Percentiles rank a stretch among this genome's conserved stretches.
These are phyloP conservation scores for Balaenoptera acutorostrata DNA, from an alignment of 2,113 vertebrate genomes.

Conservation along the genomic window DNA sequence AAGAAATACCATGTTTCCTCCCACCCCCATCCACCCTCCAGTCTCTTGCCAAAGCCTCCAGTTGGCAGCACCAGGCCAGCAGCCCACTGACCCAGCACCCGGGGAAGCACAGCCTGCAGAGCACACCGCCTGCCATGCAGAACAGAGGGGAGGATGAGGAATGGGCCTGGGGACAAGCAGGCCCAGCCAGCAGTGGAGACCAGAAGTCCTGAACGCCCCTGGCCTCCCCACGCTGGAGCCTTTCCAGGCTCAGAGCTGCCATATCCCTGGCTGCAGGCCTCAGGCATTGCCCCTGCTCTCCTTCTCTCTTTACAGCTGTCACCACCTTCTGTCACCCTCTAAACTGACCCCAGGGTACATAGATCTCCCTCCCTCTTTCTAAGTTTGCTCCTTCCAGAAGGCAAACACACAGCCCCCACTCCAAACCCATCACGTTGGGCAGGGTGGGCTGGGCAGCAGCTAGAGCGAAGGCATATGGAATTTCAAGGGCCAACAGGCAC, in stretches of 20 bases:
- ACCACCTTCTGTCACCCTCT: background rate
- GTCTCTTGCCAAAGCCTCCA: background rate
- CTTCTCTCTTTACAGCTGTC: background rate
- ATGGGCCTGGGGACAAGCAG: background rate
- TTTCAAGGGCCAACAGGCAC: background rate
- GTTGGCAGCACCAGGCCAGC: background rate
- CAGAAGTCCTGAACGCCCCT: no score
- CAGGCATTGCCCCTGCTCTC: background rate
- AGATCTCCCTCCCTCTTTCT: background rate
- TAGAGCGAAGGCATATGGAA: background rate
- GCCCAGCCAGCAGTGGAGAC: rapidly evolving
- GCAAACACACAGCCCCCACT: no score
- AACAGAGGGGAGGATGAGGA: background rate
- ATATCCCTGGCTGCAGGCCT: no score
- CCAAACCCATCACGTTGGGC: rapidly evolving
- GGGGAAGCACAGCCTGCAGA: background rate
- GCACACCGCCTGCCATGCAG: background rate
- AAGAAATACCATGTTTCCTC: background rate
- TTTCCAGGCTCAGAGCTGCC: background rate
- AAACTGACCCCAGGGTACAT: background rate
- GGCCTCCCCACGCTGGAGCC: background rate
- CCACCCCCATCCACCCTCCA: background rate
- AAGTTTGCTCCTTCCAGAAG: background rate
- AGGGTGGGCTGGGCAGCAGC: background rate
- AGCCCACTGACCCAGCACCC: background rate